These are phyloP conservation scores for Lasius platythorax DNA, from an alignment of 2,888 invertebrate species.

Conservation along the genomic window DNA sequence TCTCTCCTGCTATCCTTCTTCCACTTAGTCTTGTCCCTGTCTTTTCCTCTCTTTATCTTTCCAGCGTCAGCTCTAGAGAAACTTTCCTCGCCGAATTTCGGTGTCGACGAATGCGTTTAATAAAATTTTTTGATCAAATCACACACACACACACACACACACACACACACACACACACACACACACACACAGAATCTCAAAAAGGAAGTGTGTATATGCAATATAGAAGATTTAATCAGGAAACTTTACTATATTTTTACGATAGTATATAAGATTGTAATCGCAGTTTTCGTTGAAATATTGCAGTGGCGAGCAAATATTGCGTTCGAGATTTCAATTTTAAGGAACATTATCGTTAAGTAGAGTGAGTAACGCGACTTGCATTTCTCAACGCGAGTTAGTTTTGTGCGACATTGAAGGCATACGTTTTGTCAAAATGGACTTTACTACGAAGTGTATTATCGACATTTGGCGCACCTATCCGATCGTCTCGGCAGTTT, in stretches of 20 bases:
- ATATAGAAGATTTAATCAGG: conserved; percentile 9
- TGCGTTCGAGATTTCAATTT: conserved; percentile 2
- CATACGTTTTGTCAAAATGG: conserved; percentile 59
- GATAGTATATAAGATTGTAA: conserved; percentile 25
- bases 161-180: background rate
- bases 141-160: background rate
- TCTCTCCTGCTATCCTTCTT: conserved; percentile 48
- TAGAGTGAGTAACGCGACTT: background rate
- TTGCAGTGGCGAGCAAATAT: background rate
- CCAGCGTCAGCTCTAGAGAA: conserved; percentile 54
- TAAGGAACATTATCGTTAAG: conserved; percentile 19
- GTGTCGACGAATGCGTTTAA: conserved; percentile 68
- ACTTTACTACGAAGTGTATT: conserved; percentile 63
- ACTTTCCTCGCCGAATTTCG: conserved; percentile 62
- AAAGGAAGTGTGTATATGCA: conserved; percentile 29
- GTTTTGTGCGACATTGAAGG: conserved; percentile 60
- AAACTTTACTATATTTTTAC: background rate
- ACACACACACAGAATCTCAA: conserved; percentile 5
- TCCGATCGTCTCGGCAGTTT: conserved; percentile 69
- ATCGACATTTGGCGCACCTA: conserved; percentile 72
- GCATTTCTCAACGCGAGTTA: conserved; percentile 56
- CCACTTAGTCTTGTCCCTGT: conserved; percentile 36
- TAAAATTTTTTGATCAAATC: conserved; percentile 59
- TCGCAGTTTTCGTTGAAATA: background rate
- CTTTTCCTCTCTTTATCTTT: conserved; percentile 43